These are phyloP conservation scores for Tortrix viridana DNA, from an alignment of 2,888 invertebrate species.

Conservation along the genomic window DNA sequence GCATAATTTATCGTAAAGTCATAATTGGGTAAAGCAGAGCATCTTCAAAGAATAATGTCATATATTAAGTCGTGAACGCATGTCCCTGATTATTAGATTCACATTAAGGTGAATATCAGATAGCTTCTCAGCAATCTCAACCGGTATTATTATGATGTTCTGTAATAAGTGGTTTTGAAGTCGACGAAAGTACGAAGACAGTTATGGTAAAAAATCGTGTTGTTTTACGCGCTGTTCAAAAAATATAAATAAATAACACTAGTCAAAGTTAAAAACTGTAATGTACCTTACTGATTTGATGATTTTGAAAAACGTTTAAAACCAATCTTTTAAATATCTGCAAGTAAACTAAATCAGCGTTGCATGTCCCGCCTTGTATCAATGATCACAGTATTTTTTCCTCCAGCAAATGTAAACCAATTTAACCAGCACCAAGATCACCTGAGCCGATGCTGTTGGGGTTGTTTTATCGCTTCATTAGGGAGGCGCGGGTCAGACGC, in stretches of 20 bases:
- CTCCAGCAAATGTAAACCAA: slow-evolving; percentile 18
- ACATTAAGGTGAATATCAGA: slow-evolving; percentile 37
- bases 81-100: slow-evolving; percentile 44
- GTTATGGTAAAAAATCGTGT: not conserved
- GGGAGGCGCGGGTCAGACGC: slow-evolving; percentile 50
- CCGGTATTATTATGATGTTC: slow-evolving; percentile 11
- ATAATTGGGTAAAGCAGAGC: slow-evolving; percentile 66
- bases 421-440: slow-evolving; percentile 42
- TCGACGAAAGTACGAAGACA: not conserved
- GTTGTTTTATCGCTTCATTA: slow-evolving; percentile 65
- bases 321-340: no score
- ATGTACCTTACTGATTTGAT: no score
- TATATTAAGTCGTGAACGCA: slow-evolving; percentile 57
- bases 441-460: slow-evolving; percentile 42
- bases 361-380: not conserved
- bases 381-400: slow-evolving; percentile 10
- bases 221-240: not conserved
- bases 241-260: not conserved
- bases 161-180: slow-evolving; percentile 12
- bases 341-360: no score
- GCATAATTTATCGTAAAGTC: slow-evolving; percentile 76
- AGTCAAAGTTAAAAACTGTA: not conserved
- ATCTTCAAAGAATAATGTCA: slow-evolving; percentile 64
- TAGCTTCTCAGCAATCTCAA: slow-evolving; percentile 38
- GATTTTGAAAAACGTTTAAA: no score